Evolutionary conservation across 2,888 invertebrate species (phyloP), one percentile per base, ranked within the genome.

Genomic region (Oxytorus armatus): DNA sequence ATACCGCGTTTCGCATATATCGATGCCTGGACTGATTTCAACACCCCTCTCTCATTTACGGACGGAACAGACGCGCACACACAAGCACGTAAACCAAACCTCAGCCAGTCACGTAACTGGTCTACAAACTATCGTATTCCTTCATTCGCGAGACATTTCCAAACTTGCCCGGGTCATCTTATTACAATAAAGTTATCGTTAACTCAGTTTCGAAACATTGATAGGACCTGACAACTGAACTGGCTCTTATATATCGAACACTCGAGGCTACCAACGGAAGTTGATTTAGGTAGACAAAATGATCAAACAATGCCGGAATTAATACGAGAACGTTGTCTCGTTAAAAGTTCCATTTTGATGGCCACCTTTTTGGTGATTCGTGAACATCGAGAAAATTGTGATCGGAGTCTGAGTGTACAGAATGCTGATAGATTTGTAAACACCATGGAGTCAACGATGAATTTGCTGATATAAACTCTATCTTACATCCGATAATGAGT

Each of bases 171-270:
- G 65, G 73, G 86, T 89, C 89, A 89, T 89, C 89, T 89, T 87
- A 89, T 88, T 88, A 88, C 88, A 88, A 90, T 89, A 87, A 88
- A 89, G 86, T 89, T 88, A 89, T 89, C 87, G 85, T 86, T 86
- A 88, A 88, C 88, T 88, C 88, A 87, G 86, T 89, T 86, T 77
- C 79, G 36, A 73, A 84, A 85, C 85, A 86, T 85, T 81, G 84
- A 85, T 84, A 77, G 80, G 51, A 53, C 44, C 76, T 70, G 61
- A 59, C 77, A 69, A 72, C 44, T 29, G 42, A 49, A 57, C 25
- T 23, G 39, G 59, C 72, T 63, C 53, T 21, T n/a, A n/a, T n/a
- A n/a, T 59, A 53, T 53, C 59, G 57, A 47, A 65, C n/a, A 14
- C 53, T n/a, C 44, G 25, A 29, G 59, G 23, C 55, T 36, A 21